Conservation (phyloP, 2,888 invertebrate genomes). For the Salticus scenicus region DNA sequence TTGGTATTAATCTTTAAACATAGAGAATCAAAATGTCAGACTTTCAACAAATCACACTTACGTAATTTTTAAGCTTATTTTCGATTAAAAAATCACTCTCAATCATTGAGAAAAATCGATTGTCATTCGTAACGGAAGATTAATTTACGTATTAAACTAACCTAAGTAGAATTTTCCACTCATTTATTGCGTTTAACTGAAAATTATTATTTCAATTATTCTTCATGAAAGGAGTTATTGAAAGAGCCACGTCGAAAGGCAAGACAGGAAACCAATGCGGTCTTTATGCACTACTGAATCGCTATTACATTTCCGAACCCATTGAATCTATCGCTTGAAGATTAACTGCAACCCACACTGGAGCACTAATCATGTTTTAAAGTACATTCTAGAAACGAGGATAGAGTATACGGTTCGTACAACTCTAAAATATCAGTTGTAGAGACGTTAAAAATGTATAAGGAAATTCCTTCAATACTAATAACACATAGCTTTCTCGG, state of each 20-base stretch:
- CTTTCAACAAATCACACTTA: too few species aligned
- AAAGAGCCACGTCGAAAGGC: neutral
- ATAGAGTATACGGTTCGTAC: neutral
- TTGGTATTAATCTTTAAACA: too few species aligned
- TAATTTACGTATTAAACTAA: too few species aligned
- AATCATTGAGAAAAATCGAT: too few species aligned
- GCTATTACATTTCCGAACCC: neutral
- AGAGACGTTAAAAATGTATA: too few species aligned
- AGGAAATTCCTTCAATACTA: too few species aligned
- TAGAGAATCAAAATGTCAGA: too few species aligned
- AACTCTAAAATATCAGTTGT: too few species aligned
- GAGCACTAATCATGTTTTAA: neutral
- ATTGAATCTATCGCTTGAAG: neutral
- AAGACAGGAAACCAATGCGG: neutral
- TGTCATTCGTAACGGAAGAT: too few species aligned
- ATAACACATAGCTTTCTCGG: too few species aligned
- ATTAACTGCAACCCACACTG: neutral
- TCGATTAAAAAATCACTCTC: too few species aligned
- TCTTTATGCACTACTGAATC: neutral
- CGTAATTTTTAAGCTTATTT: too few species aligned
- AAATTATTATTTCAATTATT: neutral
- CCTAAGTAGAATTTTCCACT: neutral
- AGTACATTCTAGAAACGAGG: neutral
- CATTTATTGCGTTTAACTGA: neutral
- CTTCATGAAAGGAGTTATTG: neutral